Conservation (phyloP, 2,797 vertebrate genomes). For the Acanthurus tractus region DNA sequence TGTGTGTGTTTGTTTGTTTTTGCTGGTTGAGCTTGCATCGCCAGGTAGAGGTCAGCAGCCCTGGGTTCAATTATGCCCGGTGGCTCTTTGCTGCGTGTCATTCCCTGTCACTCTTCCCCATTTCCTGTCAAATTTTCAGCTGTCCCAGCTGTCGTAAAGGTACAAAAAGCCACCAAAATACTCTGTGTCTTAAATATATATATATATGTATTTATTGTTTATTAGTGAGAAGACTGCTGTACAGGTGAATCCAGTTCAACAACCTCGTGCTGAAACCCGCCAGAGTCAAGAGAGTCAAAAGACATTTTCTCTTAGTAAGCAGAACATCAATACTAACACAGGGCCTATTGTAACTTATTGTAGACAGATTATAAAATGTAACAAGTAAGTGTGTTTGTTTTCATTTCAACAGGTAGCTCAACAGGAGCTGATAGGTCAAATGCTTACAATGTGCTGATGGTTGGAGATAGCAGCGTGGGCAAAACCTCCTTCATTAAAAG, state of each 20-base stretch:
- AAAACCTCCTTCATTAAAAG: slow-evolving; percentile 94
- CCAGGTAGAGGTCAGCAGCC: too few relatives aligned
- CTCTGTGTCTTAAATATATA: too few relatives aligned
- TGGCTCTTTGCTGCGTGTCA: too few relatives aligned
- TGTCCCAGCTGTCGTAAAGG: too few relatives aligned
- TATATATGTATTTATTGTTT: slow-evolving; percentile 1
- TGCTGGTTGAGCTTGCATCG: too few relatives aligned
- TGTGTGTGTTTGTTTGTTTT: too few relatives aligned
- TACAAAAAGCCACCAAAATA: too few relatives aligned
- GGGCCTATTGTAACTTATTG: neutral
- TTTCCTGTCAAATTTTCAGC: too few relatives aligned
- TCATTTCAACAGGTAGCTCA: slow-evolving; percentile 34
- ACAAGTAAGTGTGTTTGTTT: neutral
- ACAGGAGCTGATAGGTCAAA: slow-evolving; percentile 24
- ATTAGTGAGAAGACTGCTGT: slow-evolving; percentile 44
- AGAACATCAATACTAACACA: neutral
- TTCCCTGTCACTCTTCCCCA: too few relatives aligned
- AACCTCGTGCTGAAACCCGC: neutral
- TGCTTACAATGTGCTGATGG: slow-evolving; percentile 87
- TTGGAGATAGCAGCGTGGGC: slow-evolving; percentile 93
- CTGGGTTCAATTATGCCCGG: too few relatives aligned
- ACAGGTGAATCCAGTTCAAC: slow-evolving; percentile 20
- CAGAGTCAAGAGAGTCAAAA: slow-evolving; percentile 33
- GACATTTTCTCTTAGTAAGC: slow-evolving; percentile 65
- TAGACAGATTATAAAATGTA: neutral